phyloP scores from a whole-genome alignment of 2,888 invertebrate species.

The Stramonita haemastoma region DNA sequence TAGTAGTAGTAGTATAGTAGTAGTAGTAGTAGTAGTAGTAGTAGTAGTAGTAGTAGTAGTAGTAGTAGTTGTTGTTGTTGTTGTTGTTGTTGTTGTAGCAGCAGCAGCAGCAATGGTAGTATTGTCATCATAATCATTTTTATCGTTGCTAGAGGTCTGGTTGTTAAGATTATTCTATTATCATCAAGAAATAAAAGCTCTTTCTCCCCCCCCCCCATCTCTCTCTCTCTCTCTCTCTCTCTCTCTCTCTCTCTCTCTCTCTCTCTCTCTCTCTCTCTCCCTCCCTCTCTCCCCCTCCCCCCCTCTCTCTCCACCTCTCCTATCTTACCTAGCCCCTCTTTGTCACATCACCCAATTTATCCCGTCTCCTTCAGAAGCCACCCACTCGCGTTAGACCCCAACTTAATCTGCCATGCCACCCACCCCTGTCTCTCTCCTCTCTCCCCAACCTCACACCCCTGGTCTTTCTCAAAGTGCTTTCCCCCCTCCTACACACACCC shows the following conservation, averaged over 20 bases:
- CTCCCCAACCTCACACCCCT: neutral
- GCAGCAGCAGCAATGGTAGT: neutral
- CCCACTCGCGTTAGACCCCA: neutral
- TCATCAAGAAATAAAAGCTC: neutral
- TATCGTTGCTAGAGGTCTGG: no score
- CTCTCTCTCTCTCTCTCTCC: neutral
- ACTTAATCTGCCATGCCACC: neutral
- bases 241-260: neutral
- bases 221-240: neutral
- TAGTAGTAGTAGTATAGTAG: no score
- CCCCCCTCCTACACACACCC: neutral
- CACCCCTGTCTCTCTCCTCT: neutral
- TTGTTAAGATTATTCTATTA: neutral
- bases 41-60: neutral
- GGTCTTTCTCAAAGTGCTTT: neutral
- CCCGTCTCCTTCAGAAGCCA: neutral
- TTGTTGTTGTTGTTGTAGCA: neutral
- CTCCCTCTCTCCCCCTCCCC: slow-evolving; percentile 8
- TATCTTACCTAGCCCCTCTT: neutral
- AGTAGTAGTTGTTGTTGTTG: neutral
- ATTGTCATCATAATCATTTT: no score
- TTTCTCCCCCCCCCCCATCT: neutral
- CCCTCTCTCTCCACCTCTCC: neutral
- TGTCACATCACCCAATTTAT: neutral
- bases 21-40: no score